Conservation (phyloP, 2,888 invertebrate genomes). For the Caenorhabditis plicata region DNA sequence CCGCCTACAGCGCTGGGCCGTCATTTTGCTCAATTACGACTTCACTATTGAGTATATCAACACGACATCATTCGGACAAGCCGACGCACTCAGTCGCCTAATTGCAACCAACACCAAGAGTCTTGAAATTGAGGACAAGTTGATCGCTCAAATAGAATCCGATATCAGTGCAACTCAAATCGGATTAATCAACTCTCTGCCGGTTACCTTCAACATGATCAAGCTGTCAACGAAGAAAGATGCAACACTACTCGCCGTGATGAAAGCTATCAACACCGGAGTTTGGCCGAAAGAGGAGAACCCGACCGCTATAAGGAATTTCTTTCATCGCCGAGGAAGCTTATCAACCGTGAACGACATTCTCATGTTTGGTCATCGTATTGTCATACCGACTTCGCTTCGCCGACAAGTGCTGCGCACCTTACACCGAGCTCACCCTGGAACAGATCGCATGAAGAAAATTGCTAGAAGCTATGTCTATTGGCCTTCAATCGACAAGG, state of each 20-base stretch:
- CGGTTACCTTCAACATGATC: constrained; percentile 5
- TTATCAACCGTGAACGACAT: constrained; percentile 5
- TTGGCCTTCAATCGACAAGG: constrained; percentile 54
- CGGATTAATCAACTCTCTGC: not conserved
- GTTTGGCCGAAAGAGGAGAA: not conserved
- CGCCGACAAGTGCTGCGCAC: constrained; percentile 35
- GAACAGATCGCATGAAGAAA: constrained; percentile 54
- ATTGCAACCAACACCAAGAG: not conserved
- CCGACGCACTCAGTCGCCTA: too few species aligned
- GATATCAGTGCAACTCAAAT: not conserved
- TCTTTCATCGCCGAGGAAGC: not conserved
- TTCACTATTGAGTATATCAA: too few species aligned
- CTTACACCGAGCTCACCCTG: constrained; percentile 58
- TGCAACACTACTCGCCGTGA: constrained; percentile 2
- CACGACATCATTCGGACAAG: too few species aligned
- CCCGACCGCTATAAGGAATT: not conserved
- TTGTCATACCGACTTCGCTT: constrained; percentile 50
- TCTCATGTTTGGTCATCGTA: constrained; percentile 32
- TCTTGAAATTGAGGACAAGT: constrained; percentile 20
- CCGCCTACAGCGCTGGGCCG: too few species aligned
- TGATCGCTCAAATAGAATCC: constrained; percentile 14
- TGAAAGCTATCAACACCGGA: not conserved
- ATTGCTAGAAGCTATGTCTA: constrained; percentile 56
- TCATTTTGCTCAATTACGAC: too few species aligned
- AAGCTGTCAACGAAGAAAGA: not conserved